Evolutionary conservation across 2,888 invertebrate genomes (phyloP).

Genomic region (Lasioglossum vierecki): DNA sequence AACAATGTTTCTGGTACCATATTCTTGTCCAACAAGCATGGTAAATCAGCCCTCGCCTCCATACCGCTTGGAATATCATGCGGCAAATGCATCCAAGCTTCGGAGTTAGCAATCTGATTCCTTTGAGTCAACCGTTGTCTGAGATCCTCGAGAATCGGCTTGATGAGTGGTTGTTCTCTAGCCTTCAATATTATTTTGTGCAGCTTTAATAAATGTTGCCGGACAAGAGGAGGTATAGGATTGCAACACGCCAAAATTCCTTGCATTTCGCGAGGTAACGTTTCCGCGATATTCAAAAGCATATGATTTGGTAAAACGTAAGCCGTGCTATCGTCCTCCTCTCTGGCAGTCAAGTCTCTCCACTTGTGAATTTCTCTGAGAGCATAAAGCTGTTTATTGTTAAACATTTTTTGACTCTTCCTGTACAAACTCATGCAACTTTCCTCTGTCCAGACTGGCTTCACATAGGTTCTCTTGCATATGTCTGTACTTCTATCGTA

Average conservation of each 20-base stretch:
- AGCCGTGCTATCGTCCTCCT: conserved; percentile 95
- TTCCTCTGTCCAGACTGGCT: conserved; percentile 89
- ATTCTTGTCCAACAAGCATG: conserved; percentile 75
- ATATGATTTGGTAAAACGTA: conserved; percentile 98
- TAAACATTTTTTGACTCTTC: conserved; percentile 92
- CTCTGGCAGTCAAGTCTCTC: conserved; percentile 93
- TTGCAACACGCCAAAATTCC: conserved; percentile 97
- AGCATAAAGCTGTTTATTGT: conserved; percentile 93
- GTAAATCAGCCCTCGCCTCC: conserved; percentile 78
- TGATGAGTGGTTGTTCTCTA: conserved; percentile 88
- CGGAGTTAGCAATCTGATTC: conserved; percentile 69
- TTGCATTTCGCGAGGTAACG: conserved; percentile 95
- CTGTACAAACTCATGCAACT: conserved; percentile 91
- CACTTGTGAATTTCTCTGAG: conserved; percentile 92
- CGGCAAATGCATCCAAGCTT: conserved; percentile 75
- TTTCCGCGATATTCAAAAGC: conserved; percentile 95
- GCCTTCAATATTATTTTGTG: conserved; percentile 90
- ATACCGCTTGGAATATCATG: conserved; percentile 78
- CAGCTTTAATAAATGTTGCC: conserved; percentile 86
- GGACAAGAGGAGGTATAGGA: conserved; percentile 93
- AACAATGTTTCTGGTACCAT: not conserved
- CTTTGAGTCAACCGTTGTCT: conserved; percentile 77
- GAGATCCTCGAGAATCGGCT: conserved; percentile 80
- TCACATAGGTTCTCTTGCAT: conserved; percentile 92
- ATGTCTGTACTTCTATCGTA: conserved; percentile 90